These are phyloP conservation scores for Agapetus fuscipes DNA, from an alignment of 2,888 invertebrate genomes.

Conservation along the genomic window DNA sequence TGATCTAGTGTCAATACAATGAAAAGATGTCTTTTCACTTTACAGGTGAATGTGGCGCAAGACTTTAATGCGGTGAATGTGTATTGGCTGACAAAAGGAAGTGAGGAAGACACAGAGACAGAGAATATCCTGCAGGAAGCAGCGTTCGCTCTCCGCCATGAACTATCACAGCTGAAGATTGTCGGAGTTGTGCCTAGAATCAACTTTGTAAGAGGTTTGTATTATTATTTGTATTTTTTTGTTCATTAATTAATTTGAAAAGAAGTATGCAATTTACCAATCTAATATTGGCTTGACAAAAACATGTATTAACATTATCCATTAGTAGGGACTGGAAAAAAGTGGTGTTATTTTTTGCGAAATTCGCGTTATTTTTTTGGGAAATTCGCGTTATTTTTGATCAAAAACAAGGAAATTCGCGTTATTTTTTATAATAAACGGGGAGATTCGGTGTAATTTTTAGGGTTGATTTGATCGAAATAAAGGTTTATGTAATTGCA, in stretches of 20 bases:
- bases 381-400: too few relatives aligned
- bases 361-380: too few relatives aligned
- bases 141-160: slow-evolving; percentile 56
- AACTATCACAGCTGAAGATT: slow-evolving; percentile 59
- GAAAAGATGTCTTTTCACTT: too few relatives aligned
- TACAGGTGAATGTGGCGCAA: slow-evolving; percentile 51
- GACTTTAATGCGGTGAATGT: slow-evolving; percentile 61
- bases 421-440: too few relatives aligned
- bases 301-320: background rate
- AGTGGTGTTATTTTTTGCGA: too few relatives aligned
- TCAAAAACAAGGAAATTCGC: too few relatives aligned
- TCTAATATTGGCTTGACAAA: too few relatives aligned
- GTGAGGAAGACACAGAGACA: slow-evolving; percentile 39
- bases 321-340: too few relatives aligned
- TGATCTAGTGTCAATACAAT: too few relatives aligned
- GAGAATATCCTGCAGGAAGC: slow-evolving; percentile 44
- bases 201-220: slow-evolving; percentile 56
- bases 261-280: background rate
- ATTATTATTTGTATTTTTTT: background rate
- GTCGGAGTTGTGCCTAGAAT: slow-evolving; percentile 71
- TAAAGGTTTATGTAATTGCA: too few relatives aligned
- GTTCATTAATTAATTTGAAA: background rate
- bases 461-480: too few relatives aligned
- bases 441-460: too few relatives aligned
- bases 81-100: slow-evolving; percentile 58